Conservation (phyloP, 2,888 invertebrate genomes). For the Drosophila merina region DNA sequence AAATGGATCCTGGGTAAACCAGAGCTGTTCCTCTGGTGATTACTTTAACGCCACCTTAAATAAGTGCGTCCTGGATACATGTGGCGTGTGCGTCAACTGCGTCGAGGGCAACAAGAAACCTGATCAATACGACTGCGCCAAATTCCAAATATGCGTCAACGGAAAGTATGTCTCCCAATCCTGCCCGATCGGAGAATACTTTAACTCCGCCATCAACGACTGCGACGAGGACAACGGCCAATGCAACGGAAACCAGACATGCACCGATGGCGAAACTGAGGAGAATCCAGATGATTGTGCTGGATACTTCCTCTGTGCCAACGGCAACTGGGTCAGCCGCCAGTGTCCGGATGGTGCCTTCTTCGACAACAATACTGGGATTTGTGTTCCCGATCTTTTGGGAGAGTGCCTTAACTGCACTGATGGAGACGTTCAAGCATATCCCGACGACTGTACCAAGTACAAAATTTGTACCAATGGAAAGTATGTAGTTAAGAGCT, state of each 20-base stretch:
- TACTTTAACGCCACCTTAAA: constrained; percentile 16
- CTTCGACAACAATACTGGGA: constrained; percentile 15
- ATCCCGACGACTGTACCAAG: constrained; percentile 29
- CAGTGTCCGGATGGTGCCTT: constrained; percentile 12
- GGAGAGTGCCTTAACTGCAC: constrained; percentile 38
- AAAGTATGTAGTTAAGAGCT: constrained; percentile 13
- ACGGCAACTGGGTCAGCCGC: constrained; percentile 10
- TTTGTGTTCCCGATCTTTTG: constrained; percentile 7
- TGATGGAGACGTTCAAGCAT: constrained; percentile 18
- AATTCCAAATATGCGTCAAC: constrained; percentile 20
- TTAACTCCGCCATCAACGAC: background rate
- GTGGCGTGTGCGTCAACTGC: constrained; percentile 37
- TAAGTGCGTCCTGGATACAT: constrained; percentile 13
- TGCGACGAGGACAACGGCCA: constrained; percentile 42
- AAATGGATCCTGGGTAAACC: constrained; percentile 1
- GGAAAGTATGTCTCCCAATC: constrained; percentile 25
- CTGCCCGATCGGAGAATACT: constrained; percentile 25
- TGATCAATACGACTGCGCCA: constrained; percentile 27
- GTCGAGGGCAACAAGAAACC: constrained; percentile 21
- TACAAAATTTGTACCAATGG: constrained; percentile 29
- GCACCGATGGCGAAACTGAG: constrained; percentile 28
- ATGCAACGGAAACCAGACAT: constrained; percentile 37
- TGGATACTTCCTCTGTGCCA: constrained; percentile 44
- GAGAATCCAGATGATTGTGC: constrained; percentile 47
- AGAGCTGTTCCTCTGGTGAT: constrained; percentile 1